Base-by-base conservation (phyloP, 2,113 vertebrate genomes). In the Picathartes gymnocephalus region DNA sequence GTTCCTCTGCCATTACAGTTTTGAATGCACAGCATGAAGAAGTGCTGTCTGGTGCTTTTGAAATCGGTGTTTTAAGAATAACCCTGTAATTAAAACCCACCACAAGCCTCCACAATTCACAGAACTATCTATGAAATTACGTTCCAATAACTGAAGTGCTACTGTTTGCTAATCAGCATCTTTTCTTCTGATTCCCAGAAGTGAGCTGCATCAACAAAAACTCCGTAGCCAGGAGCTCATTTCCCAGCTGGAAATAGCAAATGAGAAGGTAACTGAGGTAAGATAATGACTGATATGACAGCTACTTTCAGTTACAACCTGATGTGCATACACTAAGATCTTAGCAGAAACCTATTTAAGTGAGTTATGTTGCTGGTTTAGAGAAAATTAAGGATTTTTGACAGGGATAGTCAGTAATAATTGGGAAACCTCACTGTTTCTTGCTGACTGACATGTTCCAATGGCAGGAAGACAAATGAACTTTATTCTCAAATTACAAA, bases 171-270 rank as follows among this genome's bases (percentile, higher is more conserved):
- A 83, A 96, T 84, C 62, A 48, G 40, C 73, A 88, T 95, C 39
- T 95, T 91, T 77, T 50, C 69, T 87, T 70, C 62, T 83, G 50
- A 74, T 94, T 97, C 93, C 96, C 92, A 99, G 99, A 96, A 97
- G 96, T 54, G 99, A 99, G 84, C 95, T 99, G 96, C 98, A 79
- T 95, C 98, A 97, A 71, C 99, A 99, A 70, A 99, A 99, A 96
- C 98, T 98, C 81, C 98, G 97, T 13, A 98, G 96, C 69, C 98
- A 98, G 76, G 98, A 99, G 61, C 97, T 99, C 50, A 95, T 98
- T 95, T 97, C 98, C 85, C 98, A 98, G 96, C 97, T 99, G 88
- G 98, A 99, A 98, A 93, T 81, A 15, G 97, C 98, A 89, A 98
- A 98, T 64, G 97, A 98, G 80, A 98, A 98, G 83, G 96, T 97